phyloP scores from a whole-genome alignment of 2,888 invertebrate species.

The Gerris lacustris region DNA sequence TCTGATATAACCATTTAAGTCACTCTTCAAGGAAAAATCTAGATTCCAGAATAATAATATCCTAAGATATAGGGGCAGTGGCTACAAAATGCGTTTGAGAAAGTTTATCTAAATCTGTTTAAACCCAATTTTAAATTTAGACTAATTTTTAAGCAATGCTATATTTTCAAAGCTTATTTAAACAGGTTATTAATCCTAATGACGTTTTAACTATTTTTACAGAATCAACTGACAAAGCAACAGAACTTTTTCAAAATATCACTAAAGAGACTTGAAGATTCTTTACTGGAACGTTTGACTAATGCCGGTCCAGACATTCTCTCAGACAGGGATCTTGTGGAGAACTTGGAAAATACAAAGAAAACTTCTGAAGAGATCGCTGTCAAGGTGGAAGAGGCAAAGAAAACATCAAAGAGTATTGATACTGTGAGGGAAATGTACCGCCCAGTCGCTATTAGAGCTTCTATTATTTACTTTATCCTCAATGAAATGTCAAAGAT shows the following conservation, averaged over 20 bases:
- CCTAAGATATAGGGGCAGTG: too few species aligned
- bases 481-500: conserved; percentile 83
- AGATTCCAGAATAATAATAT: too few species aligned
- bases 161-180: too few species aligned
- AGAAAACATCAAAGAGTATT: conserved; percentile 71
- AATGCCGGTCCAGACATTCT: conserved; percentile 85
- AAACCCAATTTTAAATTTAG: too few species aligned
- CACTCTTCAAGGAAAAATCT: too few species aligned
- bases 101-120: too few species aligned
- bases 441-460: conserved; percentile 69
- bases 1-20: too few species aligned
- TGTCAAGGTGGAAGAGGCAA: conserved; percentile 74
- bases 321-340: conserved; percentile 77
- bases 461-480: conserved; percentile 84
- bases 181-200: too few species aligned
- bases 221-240: conserved; percentile 68
- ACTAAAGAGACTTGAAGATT: conserved; percentile 81
- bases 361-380: conserved; percentile 84
- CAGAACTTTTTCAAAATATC: conserved; percentile 92
- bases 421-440: conserved; percentile 85
- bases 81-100: too few species aligned
- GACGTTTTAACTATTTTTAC: background rate
- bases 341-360: conserved; percentile 86
- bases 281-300: conserved; percentile 69
- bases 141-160: too few species aligned